Evolutionary conservation across 2,797 vertebrate genomes (phyloP), one percentile per base, ranked within the genome.

Genomic region (Chelidonichthys spinosus): DNA sequence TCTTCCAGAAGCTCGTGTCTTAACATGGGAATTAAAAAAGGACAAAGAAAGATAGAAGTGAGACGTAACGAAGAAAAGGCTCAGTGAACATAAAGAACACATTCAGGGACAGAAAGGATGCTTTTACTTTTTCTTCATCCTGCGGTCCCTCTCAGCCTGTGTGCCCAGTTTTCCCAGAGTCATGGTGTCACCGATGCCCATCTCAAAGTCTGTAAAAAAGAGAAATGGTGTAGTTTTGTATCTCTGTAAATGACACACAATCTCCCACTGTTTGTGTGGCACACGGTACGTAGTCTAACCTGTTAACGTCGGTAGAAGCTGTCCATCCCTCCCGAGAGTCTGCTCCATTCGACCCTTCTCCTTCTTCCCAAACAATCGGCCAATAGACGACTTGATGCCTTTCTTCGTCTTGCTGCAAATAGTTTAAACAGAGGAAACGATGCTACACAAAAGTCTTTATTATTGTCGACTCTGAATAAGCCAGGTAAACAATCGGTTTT

Each of bases 341-440:
- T 92, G 96, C 55, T 96, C 95, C 90, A 97, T 90, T 61, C 96
- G 94, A 11, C 94, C 96, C 90, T 98, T 98, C 90, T 99, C 97
- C 86, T 98, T 99, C 91, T 98, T 98, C 77, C 97, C 97, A 82
- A 99, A 99, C 74, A 99, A 91, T 56, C 97, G 96, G 37, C 97
- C 97, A 0, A 98, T 97, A 76, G 97, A 98, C 0, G 97, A 98
- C 90, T 97, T 99, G 89, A 99, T 98, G 71, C 97, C 97, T 91
- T 97, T 98, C 91, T 96, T 97, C 94, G 94, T 97, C 92, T 96
- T 95, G 18, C 95, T 96, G 89, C 94, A 95, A 82, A 92, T 4
- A 71, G 32, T 39, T 15, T 56, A 56, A 66, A 58, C 5, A 53
- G 7, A 78, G 37, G 4, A 77, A 50, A 47, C 2, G 2, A 2